Conservation (phyloP, 92 coral and sea anemone genomes). For the Ricordea florida region DNA sequence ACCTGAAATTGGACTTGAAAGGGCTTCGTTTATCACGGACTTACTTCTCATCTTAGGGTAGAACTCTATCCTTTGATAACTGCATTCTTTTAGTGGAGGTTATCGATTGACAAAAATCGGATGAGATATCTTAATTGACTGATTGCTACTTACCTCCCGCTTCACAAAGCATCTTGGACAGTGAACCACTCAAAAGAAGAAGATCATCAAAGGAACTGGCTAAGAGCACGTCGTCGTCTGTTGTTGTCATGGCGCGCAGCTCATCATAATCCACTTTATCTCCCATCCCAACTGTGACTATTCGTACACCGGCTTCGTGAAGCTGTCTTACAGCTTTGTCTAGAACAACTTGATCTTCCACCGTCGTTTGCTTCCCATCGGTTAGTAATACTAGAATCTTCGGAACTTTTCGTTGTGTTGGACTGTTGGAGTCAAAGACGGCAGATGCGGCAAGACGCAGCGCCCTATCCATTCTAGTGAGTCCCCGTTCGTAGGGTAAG, state of each 20-base stretch:
- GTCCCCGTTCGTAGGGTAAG: constrained; percentile 51
- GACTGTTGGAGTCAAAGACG: constrained; percentile 22
- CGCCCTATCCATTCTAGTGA: constrained; percentile 72
- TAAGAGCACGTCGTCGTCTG: constrained; percentile 43
- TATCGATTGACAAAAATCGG: no score
- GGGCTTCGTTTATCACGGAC: no score
- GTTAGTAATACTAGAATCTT: constrained; percentile 76
- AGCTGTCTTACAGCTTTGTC: constrained; percentile 68
- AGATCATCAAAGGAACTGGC: constrained; percentile 30
- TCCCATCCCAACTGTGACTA: constrained; percentile 49
- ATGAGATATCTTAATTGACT: not conserved
- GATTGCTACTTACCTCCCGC: constrained; percentile 26
- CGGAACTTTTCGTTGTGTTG: constrained; percentile 43
- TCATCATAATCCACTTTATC: constrained; percentile 12
- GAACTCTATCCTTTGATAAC: no score
- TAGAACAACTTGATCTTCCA: constrained; percentile 37
- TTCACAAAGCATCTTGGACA: constrained; percentile 7
- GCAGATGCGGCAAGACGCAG: constrained; percentile 51
- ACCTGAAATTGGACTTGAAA: no score
- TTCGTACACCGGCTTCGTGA: constrained; percentile 44
- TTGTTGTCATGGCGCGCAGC: not conserved
- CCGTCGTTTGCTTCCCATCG: constrained; percentile 76
- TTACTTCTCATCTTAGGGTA: no score
- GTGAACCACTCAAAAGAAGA: not conserved
- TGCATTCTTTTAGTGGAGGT: no score